These are phyloP conservation scores for Heliocidaris tuberculata DNA, from an alignment of 35 echinoderm and acorn worm genomes.

Conservation along the genomic window DNA sequence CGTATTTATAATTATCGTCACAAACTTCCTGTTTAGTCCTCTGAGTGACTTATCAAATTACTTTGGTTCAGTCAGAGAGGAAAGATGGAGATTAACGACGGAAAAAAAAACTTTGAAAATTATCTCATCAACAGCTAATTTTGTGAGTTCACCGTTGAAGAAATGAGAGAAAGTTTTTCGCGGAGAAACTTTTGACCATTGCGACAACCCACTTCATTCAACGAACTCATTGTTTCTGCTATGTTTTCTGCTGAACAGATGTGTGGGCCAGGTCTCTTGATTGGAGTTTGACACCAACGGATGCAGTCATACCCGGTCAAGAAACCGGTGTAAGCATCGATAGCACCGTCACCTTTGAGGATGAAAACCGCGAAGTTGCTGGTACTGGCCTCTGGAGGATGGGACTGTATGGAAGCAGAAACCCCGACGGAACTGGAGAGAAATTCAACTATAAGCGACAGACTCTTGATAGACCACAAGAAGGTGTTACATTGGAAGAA, in stretches of 20 bases:
- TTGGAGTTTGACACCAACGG: conserved; percentile 40
- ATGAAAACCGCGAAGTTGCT: conserved; percentile 57
- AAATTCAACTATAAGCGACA: conserved; percentile 59
- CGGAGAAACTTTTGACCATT: not conserved
- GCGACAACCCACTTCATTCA: not conserved
- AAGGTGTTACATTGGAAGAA: conserved; percentile 30
- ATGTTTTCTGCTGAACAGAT: conserved; percentile 44
- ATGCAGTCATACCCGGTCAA: conserved; percentile 44
- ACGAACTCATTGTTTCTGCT: not conserved
- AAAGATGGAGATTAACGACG: too few relatives aligned
- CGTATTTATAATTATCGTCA: too few relatives aligned
- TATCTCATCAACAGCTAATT: not conserved
- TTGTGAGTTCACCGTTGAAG: not conserved
- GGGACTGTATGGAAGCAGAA: conserved; percentile 76
- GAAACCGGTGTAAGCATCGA: conserved; percentile 60
- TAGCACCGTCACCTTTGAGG: conserved; percentile 53
- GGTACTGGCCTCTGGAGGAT: conserved; percentile 77
- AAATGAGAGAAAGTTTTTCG: conserved; percentile 2
- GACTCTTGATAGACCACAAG: conserved; percentile 43
- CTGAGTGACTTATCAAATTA: too few relatives aligned
- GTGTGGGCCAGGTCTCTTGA: conserved; percentile 51
- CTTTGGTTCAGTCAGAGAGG: too few relatives aligned
- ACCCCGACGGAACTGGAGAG: conserved; percentile 58
- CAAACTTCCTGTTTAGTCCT: too few relatives aligned
- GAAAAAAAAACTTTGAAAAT: too few relatives aligned